Conservation (phyloP, 2,888 invertebrate species). For the Cosmopolites sordidus region DNA sequence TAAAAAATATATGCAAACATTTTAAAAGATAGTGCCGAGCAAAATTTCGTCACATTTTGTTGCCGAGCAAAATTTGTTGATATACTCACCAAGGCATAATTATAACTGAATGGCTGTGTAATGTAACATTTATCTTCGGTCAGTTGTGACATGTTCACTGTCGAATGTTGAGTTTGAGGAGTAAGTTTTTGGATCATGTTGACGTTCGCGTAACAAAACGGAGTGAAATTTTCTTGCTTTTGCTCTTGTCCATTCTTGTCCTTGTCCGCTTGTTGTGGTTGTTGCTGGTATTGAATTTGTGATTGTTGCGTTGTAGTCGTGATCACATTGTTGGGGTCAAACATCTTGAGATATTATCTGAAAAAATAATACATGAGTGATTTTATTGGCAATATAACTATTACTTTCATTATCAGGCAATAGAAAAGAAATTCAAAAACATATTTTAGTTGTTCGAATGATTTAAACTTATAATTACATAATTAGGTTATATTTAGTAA, state of each 20-base stretch:
- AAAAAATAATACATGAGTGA: too few species aligned
- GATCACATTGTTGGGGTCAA: constrained; percentile 44
- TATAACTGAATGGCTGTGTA: constrained; percentile 71
- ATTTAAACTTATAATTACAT: too few species aligned
- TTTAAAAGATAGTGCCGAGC: too few species aligned
- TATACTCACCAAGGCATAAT: constrained; percentile 67
- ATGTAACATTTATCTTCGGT: constrained; percentile 71
- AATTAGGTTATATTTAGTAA: too few species aligned
- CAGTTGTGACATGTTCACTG: constrained; percentile 67
- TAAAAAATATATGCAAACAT: too few species aligned
- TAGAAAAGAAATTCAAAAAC: too few species aligned
- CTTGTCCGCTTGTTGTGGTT: constrained; percentile 40
- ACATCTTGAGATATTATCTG: constrained; percentile 38
- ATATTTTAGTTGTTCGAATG: too few species aligned
- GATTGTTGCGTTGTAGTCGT: constrained; percentile 48
- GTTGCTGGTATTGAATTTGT: constrained; percentile 45
- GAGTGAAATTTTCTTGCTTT: constrained; percentile 56
- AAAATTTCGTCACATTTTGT: too few species aligned
- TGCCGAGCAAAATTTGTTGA: too few species aligned
- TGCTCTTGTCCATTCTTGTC: constrained; percentile 39
- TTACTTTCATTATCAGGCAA: too few species aligned
- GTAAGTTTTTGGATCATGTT: constrained; percentile 65
- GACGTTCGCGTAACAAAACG: constrained; percentile 66
- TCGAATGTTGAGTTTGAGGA: constrained; percentile 44
- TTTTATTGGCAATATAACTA: too few species aligned